Evolutionary conservation across 2,888 invertebrate genomes (phyloP), one percentile per base, ranked within the genome.

Genomic region (Anoplius nigerrimus): DNA sequence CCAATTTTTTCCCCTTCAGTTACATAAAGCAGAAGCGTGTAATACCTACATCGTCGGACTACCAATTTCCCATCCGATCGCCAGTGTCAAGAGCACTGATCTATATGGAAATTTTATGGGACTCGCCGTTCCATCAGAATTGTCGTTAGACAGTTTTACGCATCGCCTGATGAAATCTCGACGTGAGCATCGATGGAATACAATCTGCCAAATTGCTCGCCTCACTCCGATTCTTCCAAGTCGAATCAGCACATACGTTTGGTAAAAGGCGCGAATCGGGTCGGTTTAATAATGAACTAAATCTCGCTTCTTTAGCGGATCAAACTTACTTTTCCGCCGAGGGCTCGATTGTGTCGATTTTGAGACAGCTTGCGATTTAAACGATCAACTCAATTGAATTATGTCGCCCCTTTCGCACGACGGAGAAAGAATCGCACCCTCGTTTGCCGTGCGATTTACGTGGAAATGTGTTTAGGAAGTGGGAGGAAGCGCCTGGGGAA

Each of bases 401-500:
- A 48, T 48, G 11, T 48, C 18, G 18, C 48, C 6, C 48, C 48
- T 48, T 16, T 48, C 18, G 34, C 34, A 6, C 11, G 34, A 34
- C 34, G 34, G 34, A 6, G 34, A 34, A 34, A 34, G 34, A 34
- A 22, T 8, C 45, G 15, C 13, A 5, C 58, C 16, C 18, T n/a
- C 24, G 0, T 58, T 34, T 34, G 34, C 34, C 34, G 34, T 34
- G 11, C 6, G 34, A 34, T 34, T 22, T n/a, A 6, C 22, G n/a
- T 21, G n/a, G 21, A 59, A 22, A 57, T 57, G 21, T 57, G 21
- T 16, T 27, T 46, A n/a, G 46, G 8, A 48, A 5, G 21, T 22
- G 16, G 46, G 2, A 34, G 34, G 34, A 34, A 34, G 34, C 4
- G 34, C 34, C 34, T 13, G 34, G 34, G 8, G 34, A 34, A 13